Conservation (phyloP, 2,113 vertebrate species). For the Cheirogaleus medius region DNA sequence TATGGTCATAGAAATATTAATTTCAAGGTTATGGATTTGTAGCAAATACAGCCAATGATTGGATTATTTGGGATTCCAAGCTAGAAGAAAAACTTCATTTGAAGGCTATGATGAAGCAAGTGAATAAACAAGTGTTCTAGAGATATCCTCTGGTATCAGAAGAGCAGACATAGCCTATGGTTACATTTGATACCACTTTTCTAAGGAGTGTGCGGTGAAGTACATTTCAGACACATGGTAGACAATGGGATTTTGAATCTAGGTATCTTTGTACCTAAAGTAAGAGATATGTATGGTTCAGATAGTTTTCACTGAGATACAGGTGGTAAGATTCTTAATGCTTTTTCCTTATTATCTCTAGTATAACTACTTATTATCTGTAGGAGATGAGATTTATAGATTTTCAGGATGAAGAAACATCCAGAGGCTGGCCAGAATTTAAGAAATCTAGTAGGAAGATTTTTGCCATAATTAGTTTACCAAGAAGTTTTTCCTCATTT, state of each 20-base stretch:
- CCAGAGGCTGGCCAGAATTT: constrained; percentile 1
- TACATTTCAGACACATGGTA: neutral
- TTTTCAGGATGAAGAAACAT: constrained; percentile 6
- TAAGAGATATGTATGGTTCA: neutral
- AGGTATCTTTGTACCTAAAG: neutral
- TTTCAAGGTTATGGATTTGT: neutral
- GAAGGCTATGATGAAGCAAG: neutral
- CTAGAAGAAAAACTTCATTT: neutral
- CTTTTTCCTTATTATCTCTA: constrained; percentile 7
- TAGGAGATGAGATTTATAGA: neutral
- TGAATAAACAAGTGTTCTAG: neutral
- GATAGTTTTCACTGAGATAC: neutral
- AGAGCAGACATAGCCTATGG: neutral
- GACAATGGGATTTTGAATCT: neutral
- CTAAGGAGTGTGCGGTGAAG: neutral
- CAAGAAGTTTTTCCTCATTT: neutral
- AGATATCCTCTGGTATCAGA: neutral
- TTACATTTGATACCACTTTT: neutral
- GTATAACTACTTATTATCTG: neutral
- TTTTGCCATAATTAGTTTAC: neutral
- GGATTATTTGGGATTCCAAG: neutral
- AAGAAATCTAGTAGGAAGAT: neutral
- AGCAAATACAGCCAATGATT: neutral
- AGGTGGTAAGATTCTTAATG: neutral
- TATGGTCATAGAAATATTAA: neutral